A percentile compares a stretch with the other conserved stretches of the same genome.
phyloP scores from a whole-genome alignment of 2,888 invertebrate genomes.

The Napeogenes inachia region DNA sequence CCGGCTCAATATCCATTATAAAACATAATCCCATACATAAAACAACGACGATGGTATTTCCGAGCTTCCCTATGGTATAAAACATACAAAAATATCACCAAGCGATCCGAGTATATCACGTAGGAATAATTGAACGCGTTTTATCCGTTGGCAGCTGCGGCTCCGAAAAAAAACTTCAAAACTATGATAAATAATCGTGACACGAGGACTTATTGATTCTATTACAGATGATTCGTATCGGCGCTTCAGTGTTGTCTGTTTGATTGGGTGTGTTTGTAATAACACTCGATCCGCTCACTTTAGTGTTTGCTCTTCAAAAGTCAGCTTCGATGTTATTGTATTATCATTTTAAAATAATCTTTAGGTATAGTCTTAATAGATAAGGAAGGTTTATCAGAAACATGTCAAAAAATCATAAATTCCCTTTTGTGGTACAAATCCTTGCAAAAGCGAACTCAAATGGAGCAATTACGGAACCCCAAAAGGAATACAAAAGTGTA shows the following conservation, averaged over 20 bases:
- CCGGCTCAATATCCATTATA: no score
- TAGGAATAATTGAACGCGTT: slow-evolving; percentile 12
- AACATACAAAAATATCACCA: no score
- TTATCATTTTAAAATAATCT: no score
- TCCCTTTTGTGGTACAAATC: slow-evolving; percentile 5
- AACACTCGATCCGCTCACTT: no score
- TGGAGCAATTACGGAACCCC: slow-evolving; percentile 20
- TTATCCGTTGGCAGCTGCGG: slow-evolving; percentile 18
- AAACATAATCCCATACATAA: no score
- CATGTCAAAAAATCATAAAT: no score
- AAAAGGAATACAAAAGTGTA: slow-evolving; percentile 20
- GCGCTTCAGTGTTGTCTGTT: slow-evolving; percentile 8
- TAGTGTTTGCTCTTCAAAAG: no score
- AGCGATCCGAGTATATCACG: not conserved
- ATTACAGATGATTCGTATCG: slow-evolving; percentile 18
- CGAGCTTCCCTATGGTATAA: no score
- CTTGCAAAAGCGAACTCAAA: slow-evolving; percentile 17
- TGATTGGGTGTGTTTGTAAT: not conserved
- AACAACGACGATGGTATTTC: no score
- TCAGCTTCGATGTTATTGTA: no score
- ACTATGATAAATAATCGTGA: slow-evolving; percentile 19
- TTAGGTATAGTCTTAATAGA: no score
- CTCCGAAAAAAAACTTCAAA: slow-evolving; percentile 19
- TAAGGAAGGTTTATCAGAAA: no score
- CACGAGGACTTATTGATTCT: slow-evolving; percentile 22